phyloP scores from a whole-genome alignment of 2,113 vertebrate species.

The Chiloscyllium plagiosum region DNA sequence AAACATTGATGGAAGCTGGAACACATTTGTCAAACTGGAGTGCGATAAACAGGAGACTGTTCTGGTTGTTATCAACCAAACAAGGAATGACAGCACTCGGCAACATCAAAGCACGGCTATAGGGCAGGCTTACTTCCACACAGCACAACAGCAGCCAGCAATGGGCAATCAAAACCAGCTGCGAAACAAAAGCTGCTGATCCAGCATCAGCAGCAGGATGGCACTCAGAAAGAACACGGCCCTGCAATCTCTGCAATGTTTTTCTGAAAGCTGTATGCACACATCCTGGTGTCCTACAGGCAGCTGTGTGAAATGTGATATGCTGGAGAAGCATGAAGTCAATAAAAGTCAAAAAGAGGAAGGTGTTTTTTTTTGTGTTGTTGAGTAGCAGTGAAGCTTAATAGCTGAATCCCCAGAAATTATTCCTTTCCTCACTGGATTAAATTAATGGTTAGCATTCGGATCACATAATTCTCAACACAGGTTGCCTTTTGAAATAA shows the following conservation, averaged over 20 bases:
- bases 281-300: neutral
- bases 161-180: constrained; percentile 16
- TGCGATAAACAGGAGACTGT: neutral
- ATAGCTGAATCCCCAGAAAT: neutral
- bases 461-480: neutral
- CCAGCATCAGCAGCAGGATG: neutral
- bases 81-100: constrained; percentile 5
- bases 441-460: neutral
- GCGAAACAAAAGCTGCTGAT: constrained; percentile 12
- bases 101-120: neutral
- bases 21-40: neutral
- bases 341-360: neutral
- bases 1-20: neutral
- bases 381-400: neutral
- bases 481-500: neutral
- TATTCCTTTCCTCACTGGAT: neutral
- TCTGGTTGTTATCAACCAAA: constrained; percentile 15
- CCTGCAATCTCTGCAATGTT: neutral
- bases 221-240: neutral
- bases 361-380: neutral
- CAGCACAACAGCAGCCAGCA: constrained; percentile 2
- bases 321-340: neutral
- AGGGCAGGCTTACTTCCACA: neutral
- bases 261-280: neutral
- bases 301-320: constrained; percentile 29